These are phyloP conservation scores for Meleagris gallopavo DNA, from an alignment of 2,113 vertebrate species.

Conservation along the genomic window DNA sequence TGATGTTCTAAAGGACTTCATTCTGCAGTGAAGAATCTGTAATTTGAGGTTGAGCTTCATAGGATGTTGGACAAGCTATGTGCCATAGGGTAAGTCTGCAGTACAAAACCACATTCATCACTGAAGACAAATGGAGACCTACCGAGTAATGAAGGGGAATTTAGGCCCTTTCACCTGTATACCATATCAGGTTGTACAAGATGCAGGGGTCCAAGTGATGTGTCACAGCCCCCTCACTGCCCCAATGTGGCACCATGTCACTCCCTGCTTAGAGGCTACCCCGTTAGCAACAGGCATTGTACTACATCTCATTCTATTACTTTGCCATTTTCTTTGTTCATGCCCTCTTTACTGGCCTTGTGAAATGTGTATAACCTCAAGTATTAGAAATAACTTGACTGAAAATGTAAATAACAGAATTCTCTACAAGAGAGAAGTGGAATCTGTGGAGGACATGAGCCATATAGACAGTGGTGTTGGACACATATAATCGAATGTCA, in stretches of 20 bases:
- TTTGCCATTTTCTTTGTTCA: background rate
- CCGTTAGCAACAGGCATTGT: background rate
- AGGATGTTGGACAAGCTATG: background rate
- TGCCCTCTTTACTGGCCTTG: background rate
- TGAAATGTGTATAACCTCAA: background rate
- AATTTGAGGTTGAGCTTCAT: background rate
- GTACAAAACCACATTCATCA: background rate
- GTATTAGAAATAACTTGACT: background rate
- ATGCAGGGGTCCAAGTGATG: background rate
- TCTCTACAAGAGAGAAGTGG: background rate
- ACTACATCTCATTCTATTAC: background rate
- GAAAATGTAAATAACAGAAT: background rate
- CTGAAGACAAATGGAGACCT: background rate
- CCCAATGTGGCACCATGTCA: background rate
- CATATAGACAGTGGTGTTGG: background rate
- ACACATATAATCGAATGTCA: background rate
- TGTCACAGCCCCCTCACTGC: background rate
- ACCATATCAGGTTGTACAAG: background rate
- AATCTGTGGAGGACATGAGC: background rate
- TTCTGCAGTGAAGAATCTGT: background rate
- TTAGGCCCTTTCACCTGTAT: background rate
- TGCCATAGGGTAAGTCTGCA: background rate
- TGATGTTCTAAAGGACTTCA: background rate
- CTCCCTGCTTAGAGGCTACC: background rate
- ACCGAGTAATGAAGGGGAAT: background rate